Percentiles rank a stretch among this genome's conserved stretches.
Conservation (phyloP, 2,888 invertebrate genomes). For the Watsonalla binaria region DNA sequence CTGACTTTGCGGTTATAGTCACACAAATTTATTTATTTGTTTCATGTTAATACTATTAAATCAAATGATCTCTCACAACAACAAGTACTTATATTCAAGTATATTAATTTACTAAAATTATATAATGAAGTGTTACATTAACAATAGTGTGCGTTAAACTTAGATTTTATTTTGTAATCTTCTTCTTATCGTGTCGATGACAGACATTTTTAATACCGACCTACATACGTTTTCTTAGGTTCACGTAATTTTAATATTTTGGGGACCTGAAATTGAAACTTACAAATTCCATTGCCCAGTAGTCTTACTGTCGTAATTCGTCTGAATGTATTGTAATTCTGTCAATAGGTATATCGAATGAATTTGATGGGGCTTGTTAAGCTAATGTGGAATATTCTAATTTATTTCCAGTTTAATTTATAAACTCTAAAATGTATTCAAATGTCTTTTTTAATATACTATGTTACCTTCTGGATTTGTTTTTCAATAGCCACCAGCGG, state of each 20-base stretch:
- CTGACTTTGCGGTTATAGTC: no score
- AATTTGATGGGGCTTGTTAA: no score
- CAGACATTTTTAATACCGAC: no score
- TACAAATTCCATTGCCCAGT: slow-evolving; percentile 51
- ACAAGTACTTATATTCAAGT: not conserved
- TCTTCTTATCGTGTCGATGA: not conserved
- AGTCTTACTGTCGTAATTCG: slow-evolving; percentile 4
- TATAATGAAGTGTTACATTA: slow-evolving; percentile 3
- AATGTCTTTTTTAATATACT: no score
- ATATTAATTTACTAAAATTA: not conserved
- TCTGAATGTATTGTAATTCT: slow-evolving; percentile 1
- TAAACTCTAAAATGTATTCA: no score
- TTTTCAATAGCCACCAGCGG: no score
- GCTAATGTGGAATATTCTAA: no score
- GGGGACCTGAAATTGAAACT: slow-evolving; percentile 49
- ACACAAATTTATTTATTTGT: no score
- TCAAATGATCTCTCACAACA: not conserved
- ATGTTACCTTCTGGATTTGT: no score
- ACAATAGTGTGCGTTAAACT: not conserved
- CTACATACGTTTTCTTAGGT: no score
- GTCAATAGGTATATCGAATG: no score
- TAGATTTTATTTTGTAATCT: not conserved
- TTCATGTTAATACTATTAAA: not conserved
- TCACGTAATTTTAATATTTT: slow-evolving; percentile 1
- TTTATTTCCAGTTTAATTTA: no score